Conservation (phyloP, 92 coral and sea anemone species). For the Plumapathes pennacea region DNA sequence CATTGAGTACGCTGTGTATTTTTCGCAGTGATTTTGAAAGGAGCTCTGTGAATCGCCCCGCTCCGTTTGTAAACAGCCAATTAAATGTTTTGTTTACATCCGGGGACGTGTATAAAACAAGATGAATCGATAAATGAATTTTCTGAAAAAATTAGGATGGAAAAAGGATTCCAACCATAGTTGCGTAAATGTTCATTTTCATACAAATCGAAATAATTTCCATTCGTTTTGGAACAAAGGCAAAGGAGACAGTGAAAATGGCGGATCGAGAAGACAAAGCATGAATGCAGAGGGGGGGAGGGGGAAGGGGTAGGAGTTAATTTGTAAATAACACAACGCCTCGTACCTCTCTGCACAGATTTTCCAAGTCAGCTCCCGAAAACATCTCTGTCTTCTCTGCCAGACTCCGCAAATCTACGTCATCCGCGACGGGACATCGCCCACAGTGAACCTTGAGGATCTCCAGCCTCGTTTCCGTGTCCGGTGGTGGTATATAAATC, state of each 20-base stretch:
- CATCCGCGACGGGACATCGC: slow-evolving; percentile 68
- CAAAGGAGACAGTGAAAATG: background rate
- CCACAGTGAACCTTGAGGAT: slow-evolving; percentile 82
- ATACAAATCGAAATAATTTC: background rate
- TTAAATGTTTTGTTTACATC: too few relatives aligned
- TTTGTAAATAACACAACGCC: background rate
- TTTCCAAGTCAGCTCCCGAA: slow-evolving; percentile 96
- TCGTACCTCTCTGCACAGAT: slow-evolving; percentile 93
- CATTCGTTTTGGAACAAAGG: too few relatives aligned
- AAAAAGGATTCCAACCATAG: too few relatives aligned
- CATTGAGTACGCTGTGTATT: too few relatives aligned
- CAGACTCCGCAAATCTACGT: slow-evolving; percentile 64
- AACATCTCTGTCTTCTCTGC: slow-evolving; percentile 79
- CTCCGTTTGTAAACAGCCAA: too few relatives aligned
- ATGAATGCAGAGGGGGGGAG: background rate
- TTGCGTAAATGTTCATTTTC: background rate
- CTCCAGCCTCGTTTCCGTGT: slow-evolving; percentile 77
- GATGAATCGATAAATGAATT: too few relatives aligned
- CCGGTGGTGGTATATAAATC: slow-evolving; percentile 96
- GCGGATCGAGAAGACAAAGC: background rate
- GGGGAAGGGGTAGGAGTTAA: background rate
- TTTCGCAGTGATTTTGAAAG: too few relatives aligned
- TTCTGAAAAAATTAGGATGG: too few relatives aligned
- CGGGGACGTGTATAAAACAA: too few relatives aligned
- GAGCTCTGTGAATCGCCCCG: too few relatives aligned